These are phyloP conservation scores for Penaeus vannamei DNA, from an alignment of 1,140 invertebrate species.

Conservation along the genomic window DNA sequence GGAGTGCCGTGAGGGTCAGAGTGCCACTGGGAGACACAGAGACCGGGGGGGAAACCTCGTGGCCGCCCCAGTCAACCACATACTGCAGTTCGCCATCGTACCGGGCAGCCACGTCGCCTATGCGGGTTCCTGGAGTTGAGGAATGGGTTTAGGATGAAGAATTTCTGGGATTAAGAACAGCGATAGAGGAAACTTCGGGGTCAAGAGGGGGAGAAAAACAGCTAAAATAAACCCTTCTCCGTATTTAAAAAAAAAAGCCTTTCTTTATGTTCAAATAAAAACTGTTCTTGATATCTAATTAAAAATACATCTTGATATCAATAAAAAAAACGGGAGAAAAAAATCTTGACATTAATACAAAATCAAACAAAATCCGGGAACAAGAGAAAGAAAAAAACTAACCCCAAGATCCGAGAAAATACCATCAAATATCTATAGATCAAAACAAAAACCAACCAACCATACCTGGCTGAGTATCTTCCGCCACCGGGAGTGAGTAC, in stretches of 20 bases:
- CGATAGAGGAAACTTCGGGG: no score
- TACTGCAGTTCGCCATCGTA: conserved; percentile 64
- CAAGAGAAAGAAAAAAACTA: not conserved
- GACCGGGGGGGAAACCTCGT: conserved; percentile 88
- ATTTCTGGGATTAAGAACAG: not conserved
- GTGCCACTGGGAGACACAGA: conserved; percentile 89
- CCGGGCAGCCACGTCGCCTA: conserved; percentile 64
- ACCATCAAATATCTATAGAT: not conserved
- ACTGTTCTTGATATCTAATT: no score
- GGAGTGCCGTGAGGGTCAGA: conserved; percentile 85
- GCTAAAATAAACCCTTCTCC: no score
- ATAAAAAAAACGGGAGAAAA: no score
- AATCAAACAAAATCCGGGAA: not conserved
- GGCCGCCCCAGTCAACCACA: conserved; percentile 76
- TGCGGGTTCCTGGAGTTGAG: conserved; percentile 46
- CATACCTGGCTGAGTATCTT: conserved; percentile 64
- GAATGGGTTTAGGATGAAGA: not conserved
- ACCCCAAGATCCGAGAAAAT: not conserved
- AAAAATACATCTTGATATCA: no score
- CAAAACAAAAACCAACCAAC: not conserved
- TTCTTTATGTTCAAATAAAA: no score
- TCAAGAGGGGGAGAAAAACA: no score
- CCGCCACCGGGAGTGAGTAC: conserved; percentile 73
- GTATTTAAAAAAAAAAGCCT: no score
- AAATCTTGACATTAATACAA: no score